Base-by-base conservation (phyloP, 2,888 invertebrate species). In the Oxycera nigricornis region DNA sequence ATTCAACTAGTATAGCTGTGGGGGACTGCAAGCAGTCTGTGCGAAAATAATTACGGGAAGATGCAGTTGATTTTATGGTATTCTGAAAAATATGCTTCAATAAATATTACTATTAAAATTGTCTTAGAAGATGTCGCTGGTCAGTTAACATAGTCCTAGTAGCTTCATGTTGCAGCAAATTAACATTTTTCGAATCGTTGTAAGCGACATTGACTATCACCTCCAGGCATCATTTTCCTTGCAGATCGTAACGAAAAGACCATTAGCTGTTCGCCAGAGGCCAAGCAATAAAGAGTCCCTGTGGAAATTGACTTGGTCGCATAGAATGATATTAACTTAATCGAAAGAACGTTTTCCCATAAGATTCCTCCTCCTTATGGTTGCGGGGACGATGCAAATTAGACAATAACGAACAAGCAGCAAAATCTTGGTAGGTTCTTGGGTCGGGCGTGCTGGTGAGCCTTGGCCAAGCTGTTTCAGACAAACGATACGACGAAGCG, bases 301-400 rank as follows among this genome's bases (percentile, higher is more conserved):
- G 28, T 39, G 39, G 65, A 65, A 65, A 65, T 65, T 65, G 30
- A 65, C 65, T 30, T 65, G 65, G 65, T 20, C 50, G 70, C 30
- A 52, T 17, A 31, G 35, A 55, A 70, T 55, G 50, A 68, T 68
- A 68, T 52, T 31, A 55, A 70, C 70, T 70, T 70, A 70, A 70
- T 70, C 70, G 55, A 22, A 35, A 55, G 31, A 70, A 52, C 30
- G 17, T 20, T 70, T 68, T 70, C 70, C 55, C 70, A 70, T 52
- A 70, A 31, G 55, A 70, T 31, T 31, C 31, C 22, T 28, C 31
- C 46, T 70, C 28, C 22, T 52, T 70, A 9, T n/a, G 55, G 70
- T 70, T 52, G 31, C 24, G 41, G 65, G 17, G 26, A 39, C 55
- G 55, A 70, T 70, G 70, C 70, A 70, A 70, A 70, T 70, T 41